These are phyloP conservation scores for Drosophila lacicola DNA, from an alignment of 2,888 invertebrate species.

Conservation along the genomic window DNA sequence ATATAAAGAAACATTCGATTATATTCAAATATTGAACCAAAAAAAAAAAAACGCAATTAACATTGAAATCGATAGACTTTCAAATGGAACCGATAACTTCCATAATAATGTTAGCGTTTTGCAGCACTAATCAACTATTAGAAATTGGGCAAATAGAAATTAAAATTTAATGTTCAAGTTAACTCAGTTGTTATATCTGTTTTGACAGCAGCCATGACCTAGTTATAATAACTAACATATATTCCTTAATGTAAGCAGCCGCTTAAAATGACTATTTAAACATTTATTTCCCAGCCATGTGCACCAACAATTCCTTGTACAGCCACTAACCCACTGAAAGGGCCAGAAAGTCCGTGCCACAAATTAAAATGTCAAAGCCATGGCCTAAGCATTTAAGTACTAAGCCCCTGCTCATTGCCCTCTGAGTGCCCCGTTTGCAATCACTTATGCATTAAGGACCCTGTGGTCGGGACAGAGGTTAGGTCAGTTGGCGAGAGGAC, in stretches of 20 bases:
- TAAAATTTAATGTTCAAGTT: too few relatives aligned
- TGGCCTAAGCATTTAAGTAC: conserved; percentile 30
- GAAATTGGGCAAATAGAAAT: too few relatives aligned
- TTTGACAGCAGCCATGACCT: background rate
- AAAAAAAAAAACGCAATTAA: too few relatives aligned
- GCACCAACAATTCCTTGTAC: conserved; percentile 7
- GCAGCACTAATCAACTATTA: too few relatives aligned
- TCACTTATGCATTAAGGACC: conserved; percentile 26
- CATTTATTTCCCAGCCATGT: too few relatives aligned
- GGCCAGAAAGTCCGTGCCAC: conserved; percentile 2
- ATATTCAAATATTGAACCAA: too few relatives aligned
- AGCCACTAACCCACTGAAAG: conserved; percentile 18
- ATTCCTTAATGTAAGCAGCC: background rate
- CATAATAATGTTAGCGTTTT: too few relatives aligned
- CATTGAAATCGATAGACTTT: too few relatives aligned
- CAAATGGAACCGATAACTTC: too few relatives aligned
- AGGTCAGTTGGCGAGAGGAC: conserved; percentile 19
- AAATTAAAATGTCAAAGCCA: conserved; percentile 49
- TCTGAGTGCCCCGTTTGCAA: conserved; percentile 16
- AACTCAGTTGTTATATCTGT: background rate
- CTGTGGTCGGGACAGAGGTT: conserved; percentile 1
- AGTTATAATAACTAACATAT: background rate
- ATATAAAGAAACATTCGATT: too few relatives aligned
- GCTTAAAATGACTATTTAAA: too few relatives aligned
- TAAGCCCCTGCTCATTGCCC: conserved; percentile 19